A percentile compares a stretch with the other conserved stretches of the same genome.
These are phyloP conservation scores for Eucidaris tribuloides DNA, from an alignment of 35 echinoderm and acorn worm genomes.

Conservation along the genomic window DNA sequence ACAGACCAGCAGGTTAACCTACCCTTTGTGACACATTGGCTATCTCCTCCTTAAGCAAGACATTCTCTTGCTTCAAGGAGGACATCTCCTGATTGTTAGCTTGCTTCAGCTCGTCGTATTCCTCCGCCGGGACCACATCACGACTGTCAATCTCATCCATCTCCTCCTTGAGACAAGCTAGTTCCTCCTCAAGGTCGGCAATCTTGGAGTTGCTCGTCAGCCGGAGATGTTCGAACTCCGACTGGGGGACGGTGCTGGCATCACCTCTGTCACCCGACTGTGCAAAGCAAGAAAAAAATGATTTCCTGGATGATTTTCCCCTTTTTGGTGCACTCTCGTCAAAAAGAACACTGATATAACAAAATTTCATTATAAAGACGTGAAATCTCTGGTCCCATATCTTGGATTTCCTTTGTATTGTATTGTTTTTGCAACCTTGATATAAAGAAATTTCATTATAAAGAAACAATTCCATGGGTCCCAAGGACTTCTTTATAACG, in stretches of 20 bases:
- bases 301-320: not conserved
- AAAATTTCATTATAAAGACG: too few relatives aligned
- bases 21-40: constrained; percentile 57
- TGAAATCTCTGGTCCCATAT: too few relatives aligned
- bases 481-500: too few relatives aligned
- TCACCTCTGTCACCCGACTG: not conserved
- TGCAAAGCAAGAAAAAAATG: not conserved
- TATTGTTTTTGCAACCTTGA: too few relatives aligned
- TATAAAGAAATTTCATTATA: too few relatives aligned
- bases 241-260: not conserved
- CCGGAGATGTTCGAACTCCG: not conserved
- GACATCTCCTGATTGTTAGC: constrained; percentile 39
- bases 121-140: constrained; percentile 17
- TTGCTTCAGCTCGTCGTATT: constrained; percentile 48
- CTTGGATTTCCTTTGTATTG: too few relatives aligned
- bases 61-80: constrained; percentile 37
- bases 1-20: not conserved
- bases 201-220: constrained; percentile 6
- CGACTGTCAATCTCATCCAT: constrained; percentile 2
- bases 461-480: too few relatives aligned
- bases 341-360: not conserved
- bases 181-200: constrained; percentile 46
- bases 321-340: not conserved
- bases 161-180: constrained; percentile 43
- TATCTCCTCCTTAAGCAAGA: constrained; percentile 50